Conservation (phyloP, 1,140 invertebrate species). For the Drosophila insularis region DNA sequence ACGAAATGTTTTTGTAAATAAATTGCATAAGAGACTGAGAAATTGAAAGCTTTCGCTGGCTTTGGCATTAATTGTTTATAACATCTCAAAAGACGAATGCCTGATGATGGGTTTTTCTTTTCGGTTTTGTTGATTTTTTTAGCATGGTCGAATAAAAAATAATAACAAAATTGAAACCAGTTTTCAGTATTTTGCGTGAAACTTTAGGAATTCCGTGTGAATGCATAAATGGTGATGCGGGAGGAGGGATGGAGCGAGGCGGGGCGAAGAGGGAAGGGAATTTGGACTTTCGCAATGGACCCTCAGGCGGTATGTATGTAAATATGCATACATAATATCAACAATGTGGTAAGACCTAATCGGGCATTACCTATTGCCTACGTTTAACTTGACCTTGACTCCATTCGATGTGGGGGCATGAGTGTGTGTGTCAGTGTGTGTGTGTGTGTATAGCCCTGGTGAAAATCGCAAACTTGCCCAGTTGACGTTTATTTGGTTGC, state of each 20-base stretch:
- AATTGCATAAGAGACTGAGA: constrained; percentile 36
- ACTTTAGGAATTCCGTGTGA: constrained; percentile 60
- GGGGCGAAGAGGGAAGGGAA: neutral
- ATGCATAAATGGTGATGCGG: neutral
- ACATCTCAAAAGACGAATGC: constrained; percentile 37
- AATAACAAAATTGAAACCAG: constrained; percentile 38
- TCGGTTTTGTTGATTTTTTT: constrained; percentile 12
- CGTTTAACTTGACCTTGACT: constrained; percentile 64
- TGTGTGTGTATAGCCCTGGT: constrained; percentile 16
- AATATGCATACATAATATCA: constrained; percentile 34
- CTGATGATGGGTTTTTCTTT: constrained; percentile 7
- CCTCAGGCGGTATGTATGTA: constrained; percentile 29
- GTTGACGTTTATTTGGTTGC: constrained; percentile 2
- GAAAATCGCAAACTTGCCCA: constrained; percentile 45
- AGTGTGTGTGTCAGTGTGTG: neutral
- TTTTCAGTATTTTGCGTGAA: constrained; percentile 50
- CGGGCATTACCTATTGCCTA: constrained; percentile 34
- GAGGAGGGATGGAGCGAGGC: neutral
- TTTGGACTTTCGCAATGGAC: constrained; percentile 55
- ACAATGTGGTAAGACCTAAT: constrained; percentile 51
- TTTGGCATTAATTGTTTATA: constrained; percentile 37
- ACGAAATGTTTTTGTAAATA: neutral
- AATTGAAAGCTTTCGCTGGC: constrained; percentile 18
- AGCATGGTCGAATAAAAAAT: constrained; percentile 4
- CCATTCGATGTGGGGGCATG: constrained; percentile 28